Evolutionary conservation across 2,797 vertebrate genomes (phyloP), one percentile per base, ranked within the genome.

Genomic region (Myotis findleyi): DNA sequence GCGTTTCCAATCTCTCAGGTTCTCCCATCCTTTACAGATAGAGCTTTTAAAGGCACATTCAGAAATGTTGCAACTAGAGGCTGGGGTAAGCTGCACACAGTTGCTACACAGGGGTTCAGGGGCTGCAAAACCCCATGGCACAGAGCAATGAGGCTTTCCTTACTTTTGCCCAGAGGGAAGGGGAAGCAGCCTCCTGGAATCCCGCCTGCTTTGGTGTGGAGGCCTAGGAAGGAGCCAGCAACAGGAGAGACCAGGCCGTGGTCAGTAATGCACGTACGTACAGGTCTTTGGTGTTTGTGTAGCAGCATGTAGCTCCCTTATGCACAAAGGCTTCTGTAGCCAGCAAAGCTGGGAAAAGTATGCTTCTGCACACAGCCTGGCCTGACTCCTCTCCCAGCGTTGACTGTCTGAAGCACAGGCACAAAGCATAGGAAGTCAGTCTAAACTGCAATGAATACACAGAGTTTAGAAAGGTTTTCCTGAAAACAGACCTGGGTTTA

Each of bases 201-300:
- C 77, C 80, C 83, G 36, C 73, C 80, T 68, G 82, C 76, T 95
- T 76, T 36, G 53, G 27, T 10, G 66, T 12, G 66, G 77, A 87
- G 41, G 41, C 44, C 57, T 44, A 27, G 30, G 33, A 18, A 79
- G 27, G 41, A 38, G 93, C 93, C 53, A 36, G 87, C 49, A 38
- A 30, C 7, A 47, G 89, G 62, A 49, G 47, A 47, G 76, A 33
- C 25, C 14, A 49, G 57, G 87, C 44, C 0, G 44, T 87, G 91
- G 96, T 97, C 97, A 97, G 96, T 97, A 97, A 98, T 95, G 97
- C 98, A 97, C 89, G 87, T 96, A 5, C 95, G 84, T 66, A 88
- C 89, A 95, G 68, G 55, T 98, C 98, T 98, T 98, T 98, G 98
- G 98, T 98, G 97, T 97, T 98, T 76, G 82, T 84, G 88, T 96